Base-by-base conservation (phyloP, 2,888 invertebrate genomes). In the Eupithecia subfuscata region DNA sequence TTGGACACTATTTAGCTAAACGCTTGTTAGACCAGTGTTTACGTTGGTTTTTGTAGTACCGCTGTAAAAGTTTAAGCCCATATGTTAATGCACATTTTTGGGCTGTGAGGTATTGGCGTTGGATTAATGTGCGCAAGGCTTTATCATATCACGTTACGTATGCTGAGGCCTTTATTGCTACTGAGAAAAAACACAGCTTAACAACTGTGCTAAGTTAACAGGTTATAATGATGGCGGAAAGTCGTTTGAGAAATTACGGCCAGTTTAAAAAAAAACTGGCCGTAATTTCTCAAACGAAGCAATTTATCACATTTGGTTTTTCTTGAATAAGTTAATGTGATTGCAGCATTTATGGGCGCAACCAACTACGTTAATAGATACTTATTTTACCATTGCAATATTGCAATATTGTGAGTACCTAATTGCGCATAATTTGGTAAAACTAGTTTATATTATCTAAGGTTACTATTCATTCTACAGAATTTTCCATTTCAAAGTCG, bases 331-430 rank as follows among this genome's bases (percentile, higher is more conserved):
- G 45, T 68, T 73, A 43, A 30, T 56, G 22, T 63, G 69, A 65
- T 72, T 72, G 69, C 72, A 52, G 40, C 16, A 72, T 72, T 69
- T 69, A 73, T 73, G 73, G 70, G 65, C 18, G 65, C 65, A 69
- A 75, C 72, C 43, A 40, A 45, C 69, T 16, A 11, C 22, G 25
- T 60, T 22, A 22, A 5, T 63, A 25, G 16, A 45, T 45, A 16
- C 45, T 45, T 48, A 48, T n/a, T 48, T n/a, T n/a, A 48, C 18
- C 1, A 48, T n/a, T 48, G 48, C 48, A 48, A n/a, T 48, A 48
- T n/a, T n/a, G n/a, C n/a, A 8, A 48, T 2, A 2, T 34, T 34
- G 7, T 37, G 37, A 30, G 48, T 48, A 48, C 2, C 18, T 48
- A 18, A 48, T 48, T 48, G 16, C 48, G 48, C 18, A 37, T 4